Percentiles rank a stretch among this genome's conserved stretches.
Evolutionary conservation across 2,888 invertebrate genomes (phyloP).

Genomic region (Tolmerus cingulatus): DNA sequence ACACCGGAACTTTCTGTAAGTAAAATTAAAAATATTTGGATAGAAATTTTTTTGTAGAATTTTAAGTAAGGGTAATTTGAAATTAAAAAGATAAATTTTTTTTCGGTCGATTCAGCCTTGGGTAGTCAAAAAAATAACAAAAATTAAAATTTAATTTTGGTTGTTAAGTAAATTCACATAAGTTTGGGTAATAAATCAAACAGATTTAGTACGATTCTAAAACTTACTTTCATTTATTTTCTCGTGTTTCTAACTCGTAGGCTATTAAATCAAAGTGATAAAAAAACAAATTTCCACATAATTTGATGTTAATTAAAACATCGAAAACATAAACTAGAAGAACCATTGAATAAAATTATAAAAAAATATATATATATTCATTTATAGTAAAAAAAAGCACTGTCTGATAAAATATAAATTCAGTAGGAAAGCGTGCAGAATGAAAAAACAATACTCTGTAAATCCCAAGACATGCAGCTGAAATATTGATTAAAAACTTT

Average conservation of each 20-base stretch:
- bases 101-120: too few species aligned
- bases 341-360: not conserved
- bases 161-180: not conserved
- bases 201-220: not conserved
- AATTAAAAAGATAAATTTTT: too few species aligned
- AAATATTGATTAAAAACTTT: not conserved
- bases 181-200: not conserved
- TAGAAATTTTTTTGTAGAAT: not conserved
- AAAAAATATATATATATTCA: not conserved
- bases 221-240: not conserved
- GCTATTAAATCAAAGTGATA: not conserved
- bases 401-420: not conserved
- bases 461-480: not conserved
- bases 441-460: not conserved
- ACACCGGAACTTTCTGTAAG: conserved; percentile 84
- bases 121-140: too few species aligned
- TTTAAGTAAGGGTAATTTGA: too few species aligned
- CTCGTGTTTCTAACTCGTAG: not conserved
- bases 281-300: not conserved
- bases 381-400: not conserved
- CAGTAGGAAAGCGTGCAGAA: not conserved
- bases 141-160: not conserved
- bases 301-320: not conserved
- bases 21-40: not conserved
- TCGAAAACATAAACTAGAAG: not conserved